Evolutionary conservation across 2,888 invertebrate species (phyloP), one percentile per base, ranked within the genome.

Genomic region (Aricia artaxerxes): DNA sequence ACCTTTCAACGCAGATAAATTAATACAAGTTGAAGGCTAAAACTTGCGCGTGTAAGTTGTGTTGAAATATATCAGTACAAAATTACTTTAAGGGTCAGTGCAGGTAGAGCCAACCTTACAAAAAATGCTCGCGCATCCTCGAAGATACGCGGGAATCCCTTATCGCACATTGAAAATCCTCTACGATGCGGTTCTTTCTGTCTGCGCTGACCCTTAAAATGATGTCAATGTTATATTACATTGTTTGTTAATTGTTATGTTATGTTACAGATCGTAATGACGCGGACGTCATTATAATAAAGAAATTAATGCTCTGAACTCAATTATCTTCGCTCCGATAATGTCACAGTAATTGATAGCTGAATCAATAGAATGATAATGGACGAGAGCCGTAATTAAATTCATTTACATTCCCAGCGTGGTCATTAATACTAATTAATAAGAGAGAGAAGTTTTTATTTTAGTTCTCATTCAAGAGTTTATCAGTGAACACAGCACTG

Each of bases 331-430:
- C 16, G 64, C 64, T 38, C 31, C 69, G 69, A 69, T 69, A 69
- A 38, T 69, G 69, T 69, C 69, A 69, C 69, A 35, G 69, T 69
- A 69, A 69, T 69, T 69, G 4, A 69, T 69, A 69, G 61, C 24
- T 13, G 35, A 13, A 64, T 64, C 69, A 69, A 69, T 35, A 38
- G 13, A 16, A 35, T 69, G 16, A 38, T 69, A 69, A 69, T 69
- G 69, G 38, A 38, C 35, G 69, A 69, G 38, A 24, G 35, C 4
- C 35, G 35, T 69, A 69, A 69, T 69, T 69, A 69, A 69, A 69
- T 69, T 69, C 11, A 69, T 69, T 69, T 69, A 69, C 69, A 69
- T 69, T 9, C 6, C 31, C 64, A 64, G n/a, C 31, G 9, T 31
- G 31, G 31, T 49, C 49, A 49, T 49, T 49, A 49, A 11, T 49